A percentile compares a stretch with the other conserved stretches of the same genome.
Evolutionary conservation across 1,140 invertebrate species (phyloP).

Genomic region (Manduca sexta): DNA sequence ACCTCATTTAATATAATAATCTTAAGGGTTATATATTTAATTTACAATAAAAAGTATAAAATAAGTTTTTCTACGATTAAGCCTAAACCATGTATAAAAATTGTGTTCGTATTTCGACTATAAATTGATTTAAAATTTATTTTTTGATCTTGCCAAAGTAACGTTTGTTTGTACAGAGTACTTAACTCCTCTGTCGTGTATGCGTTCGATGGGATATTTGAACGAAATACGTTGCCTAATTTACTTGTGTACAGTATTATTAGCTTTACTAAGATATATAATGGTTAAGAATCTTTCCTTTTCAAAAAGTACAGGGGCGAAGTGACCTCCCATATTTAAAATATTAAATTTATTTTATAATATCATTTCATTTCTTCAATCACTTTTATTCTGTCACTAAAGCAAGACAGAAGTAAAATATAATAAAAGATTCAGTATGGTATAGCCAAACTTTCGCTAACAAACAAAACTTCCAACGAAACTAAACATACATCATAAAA

Average conservation of each 20-base stretch:
- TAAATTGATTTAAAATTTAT: conserved; percentile 19
- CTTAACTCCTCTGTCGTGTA: background rate
- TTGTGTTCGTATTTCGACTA: conserved; percentile 19
- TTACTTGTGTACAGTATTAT: conserved; percentile 70
- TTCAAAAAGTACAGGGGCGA: conserved; percentile 25
- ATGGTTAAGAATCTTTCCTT: conserved; percentile 26
- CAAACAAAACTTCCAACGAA: too few species aligned
- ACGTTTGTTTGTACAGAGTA: conserved; percentile 27
- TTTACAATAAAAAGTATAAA: conserved; percentile 30
- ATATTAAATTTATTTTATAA: too few species aligned
- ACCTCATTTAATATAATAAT: conserved; percentile 57
- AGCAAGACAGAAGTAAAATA: too few species aligned
- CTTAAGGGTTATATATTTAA: conserved; percentile 48
- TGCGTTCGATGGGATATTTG: conserved; percentile 2
- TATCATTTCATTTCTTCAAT: too few species aligned
- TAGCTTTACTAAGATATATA: conserved; percentile 66
- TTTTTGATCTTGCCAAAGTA: conserved; percentile 42
- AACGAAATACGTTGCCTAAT: conserved; percentile 41
- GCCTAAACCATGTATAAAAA: conserved; percentile 18
- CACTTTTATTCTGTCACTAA: too few species aligned
- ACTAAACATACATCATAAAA: too few species aligned
- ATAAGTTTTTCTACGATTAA: conserved; percentile 24
- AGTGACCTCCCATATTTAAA: background rate
- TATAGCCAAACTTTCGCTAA: too few species aligned
- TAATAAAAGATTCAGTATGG: too few species aligned